Percentiles rank a stretch among this genome's conserved stretches.
phyloP scores from a whole-genome alignment of 2,888 invertebrate genomes.

The Cephus sareptanus region DNA sequence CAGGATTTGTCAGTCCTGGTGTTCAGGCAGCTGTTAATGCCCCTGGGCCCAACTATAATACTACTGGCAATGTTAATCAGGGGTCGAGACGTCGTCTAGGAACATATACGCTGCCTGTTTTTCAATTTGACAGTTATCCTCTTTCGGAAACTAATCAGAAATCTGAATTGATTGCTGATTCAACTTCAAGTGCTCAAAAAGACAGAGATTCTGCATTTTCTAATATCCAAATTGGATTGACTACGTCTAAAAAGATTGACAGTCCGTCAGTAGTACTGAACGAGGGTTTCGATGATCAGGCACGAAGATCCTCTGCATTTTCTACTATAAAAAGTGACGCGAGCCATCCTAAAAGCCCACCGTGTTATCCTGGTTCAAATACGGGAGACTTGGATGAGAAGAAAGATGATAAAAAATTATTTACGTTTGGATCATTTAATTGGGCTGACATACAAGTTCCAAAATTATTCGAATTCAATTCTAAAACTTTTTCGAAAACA shows the following conservation, averaged over 20 bases:
- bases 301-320: background rate
- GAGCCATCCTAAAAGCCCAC: background rate
- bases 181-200: background rate
- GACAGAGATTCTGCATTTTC: background rate
- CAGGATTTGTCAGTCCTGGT: background rate
- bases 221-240: background rate
- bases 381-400: background rate
- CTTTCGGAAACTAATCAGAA: background rate
- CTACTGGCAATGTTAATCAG: background rate
- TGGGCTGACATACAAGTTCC: background rate
- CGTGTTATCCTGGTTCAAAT: background rate
- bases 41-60: background rate
- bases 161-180: background rate
- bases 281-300: background rate
- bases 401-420: background rate
- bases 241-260: background rate
- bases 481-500: background rate
- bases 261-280: background rate
- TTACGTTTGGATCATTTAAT: background rate
- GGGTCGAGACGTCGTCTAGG: background rate
- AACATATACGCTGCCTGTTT: background rate
- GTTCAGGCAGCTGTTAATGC: background rate
- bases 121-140: background rate
- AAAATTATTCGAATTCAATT: background rate
- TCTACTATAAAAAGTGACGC: background rate